Evolutionary conservation across 2,888 invertebrate genomes (phyloP).

Genomic region (Cabera pusaria): DNA sequence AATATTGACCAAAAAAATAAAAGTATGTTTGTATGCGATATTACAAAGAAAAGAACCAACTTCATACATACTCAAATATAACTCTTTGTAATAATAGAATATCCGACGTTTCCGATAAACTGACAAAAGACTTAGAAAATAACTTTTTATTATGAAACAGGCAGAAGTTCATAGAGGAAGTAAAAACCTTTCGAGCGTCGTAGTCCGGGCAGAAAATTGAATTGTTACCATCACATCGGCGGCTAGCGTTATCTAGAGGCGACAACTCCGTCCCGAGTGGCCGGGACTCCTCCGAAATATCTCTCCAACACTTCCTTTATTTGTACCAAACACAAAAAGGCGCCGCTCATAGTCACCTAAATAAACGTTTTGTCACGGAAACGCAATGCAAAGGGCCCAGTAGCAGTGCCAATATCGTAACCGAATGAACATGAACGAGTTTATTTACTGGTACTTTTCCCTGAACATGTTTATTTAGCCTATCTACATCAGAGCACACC

Average conservation of each 20-base stretch:
- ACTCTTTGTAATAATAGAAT: not conserved
- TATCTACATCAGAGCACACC: conserved; percentile 16
- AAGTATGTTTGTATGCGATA: too few species aligned
- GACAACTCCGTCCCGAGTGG: conserved; percentile 34
- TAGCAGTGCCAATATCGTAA: conserved; percentile 31
- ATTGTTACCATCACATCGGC: conserved; percentile 52
- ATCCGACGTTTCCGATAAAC: conserved; percentile 2
- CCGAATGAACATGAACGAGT: conserved; percentile 25
- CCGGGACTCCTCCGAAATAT: conserved; percentile 46
- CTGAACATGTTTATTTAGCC: conserved; percentile 25
- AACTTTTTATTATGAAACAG: conserved; percentile 22
- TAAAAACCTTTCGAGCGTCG: conserved; percentile 32
- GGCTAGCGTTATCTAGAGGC: conserved; percentile 44
- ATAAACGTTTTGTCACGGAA: conserved; percentile 34
- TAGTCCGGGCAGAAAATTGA: conserved; percentile 57
- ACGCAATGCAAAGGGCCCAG: conserved; percentile 37
- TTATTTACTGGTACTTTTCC: conserved; percentile 23
- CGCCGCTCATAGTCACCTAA: conserved; percentile 23
- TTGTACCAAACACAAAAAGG: conserved; percentile 43
- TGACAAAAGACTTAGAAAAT: conserved; percentile 18
- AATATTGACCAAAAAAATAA: too few species aligned
- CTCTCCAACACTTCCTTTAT: conserved; percentile 44
- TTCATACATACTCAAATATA: too few species aligned
- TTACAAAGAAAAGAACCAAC: too few species aligned
- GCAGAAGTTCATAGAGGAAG: conserved; percentile 25